These are phyloP conservation scores for Alethe diademata DNA, from an alignment of 2,113 vertebrate genomes.

Conservation along the genomic window DNA sequence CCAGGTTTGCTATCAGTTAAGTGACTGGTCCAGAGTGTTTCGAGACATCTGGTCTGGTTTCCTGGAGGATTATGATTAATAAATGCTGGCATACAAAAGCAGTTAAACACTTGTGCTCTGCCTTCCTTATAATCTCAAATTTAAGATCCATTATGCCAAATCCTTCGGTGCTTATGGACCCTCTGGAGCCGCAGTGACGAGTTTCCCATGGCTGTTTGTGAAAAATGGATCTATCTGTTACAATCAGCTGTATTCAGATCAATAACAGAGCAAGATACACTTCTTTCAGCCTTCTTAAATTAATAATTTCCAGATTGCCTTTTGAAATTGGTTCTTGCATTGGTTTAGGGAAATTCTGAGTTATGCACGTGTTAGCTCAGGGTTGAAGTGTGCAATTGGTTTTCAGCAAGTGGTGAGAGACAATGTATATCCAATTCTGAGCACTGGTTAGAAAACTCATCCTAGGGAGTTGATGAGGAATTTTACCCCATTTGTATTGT, in stretches of 20 bases:
- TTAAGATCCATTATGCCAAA: background rate
- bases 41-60: background rate
- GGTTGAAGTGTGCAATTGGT: background rate
- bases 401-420: background rate
- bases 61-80: background rate
- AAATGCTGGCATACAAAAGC: slow-evolving; percentile 4
- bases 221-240: background rate
- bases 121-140: background rate
- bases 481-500: background rate
- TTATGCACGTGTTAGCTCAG: background rate
- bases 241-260: background rate
- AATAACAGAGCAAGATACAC: background rate
- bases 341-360: background rate
- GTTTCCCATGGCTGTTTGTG: background rate
- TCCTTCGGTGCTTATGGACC: background rate
- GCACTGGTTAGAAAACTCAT: background rate
- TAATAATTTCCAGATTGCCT: background rate
- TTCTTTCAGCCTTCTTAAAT: background rate
- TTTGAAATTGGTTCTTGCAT: background rate
- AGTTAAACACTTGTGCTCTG: slow-evolving; percentile 1
- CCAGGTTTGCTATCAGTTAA: background rate
- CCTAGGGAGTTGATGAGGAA: background rate
- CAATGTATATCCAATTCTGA: background rate
- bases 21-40: background rate
- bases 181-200: background rate